These are phyloP conservation scores for Acrocephalus arundinaceus DNA, from an alignment of 2,113 vertebrate genomes.

Conservation along the genomic window DNA sequence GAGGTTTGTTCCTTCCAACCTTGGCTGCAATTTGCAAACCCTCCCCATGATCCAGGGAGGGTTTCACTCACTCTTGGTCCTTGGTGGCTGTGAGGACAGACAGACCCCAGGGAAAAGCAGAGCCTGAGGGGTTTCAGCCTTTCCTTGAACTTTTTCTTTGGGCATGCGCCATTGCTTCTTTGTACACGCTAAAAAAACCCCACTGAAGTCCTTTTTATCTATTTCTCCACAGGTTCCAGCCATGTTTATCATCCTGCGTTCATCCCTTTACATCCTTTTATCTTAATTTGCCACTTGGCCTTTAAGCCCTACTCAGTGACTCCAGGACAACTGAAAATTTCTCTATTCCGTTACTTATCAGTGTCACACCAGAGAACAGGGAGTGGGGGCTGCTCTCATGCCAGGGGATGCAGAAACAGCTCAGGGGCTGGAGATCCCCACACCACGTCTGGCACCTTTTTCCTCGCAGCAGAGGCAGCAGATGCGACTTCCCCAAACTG, in stretches of 20 bases:
- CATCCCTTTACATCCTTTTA: neutral
- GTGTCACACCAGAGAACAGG: fast-evolving
- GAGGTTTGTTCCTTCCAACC: neutral
- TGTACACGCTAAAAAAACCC: neutral
- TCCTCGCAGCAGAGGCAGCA: fast-evolving
- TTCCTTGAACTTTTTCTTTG: neutral
- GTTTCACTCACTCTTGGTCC: neutral
- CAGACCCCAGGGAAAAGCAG: neutral
- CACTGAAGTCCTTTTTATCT: neutral
- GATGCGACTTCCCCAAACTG: fast-evolving
- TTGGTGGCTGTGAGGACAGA: neutral
- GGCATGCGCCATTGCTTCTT: fast-evolving
- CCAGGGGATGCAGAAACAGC: fast-evolving
- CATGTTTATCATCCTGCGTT: neutral
- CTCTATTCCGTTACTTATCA: fast-evolving
- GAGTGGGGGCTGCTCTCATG: neutral
- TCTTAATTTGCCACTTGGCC: neutral
- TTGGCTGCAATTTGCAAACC: neutral
- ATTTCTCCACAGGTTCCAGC: neutral
- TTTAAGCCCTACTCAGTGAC: neutral
- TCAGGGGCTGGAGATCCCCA: neutral
- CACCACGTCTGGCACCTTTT: fast-evolving
- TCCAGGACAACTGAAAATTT: neutral
- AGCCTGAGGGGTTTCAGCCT: neutral
- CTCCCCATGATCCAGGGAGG: neutral